Base-by-base conservation (phyloP, 1,140 invertebrate species). In the Aphaenogaster rudis region DNA sequence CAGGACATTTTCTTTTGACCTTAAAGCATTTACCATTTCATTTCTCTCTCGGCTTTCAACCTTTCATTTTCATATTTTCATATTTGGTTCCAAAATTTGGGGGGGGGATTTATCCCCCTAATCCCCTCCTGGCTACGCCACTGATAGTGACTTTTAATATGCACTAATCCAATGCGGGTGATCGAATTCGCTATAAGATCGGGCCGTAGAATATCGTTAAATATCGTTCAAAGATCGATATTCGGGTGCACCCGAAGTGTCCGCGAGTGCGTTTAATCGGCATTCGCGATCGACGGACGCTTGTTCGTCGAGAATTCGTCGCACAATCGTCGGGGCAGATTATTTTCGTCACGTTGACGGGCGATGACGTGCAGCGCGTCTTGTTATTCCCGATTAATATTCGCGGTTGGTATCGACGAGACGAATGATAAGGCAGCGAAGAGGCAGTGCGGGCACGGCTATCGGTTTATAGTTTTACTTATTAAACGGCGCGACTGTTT, bases 301-400 rank as follows among this genome's bases (percentile, higher is more conserved):
- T 50, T 11, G 66, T 69, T 69, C 48, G 2, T 21, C 39, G 64
- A 9, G n/a, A 67, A 66, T 9, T 36, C 63, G 15, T 39, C 63
- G 36, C 36, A 66, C 28, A 15, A 11, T 59, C 61, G 28, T 64
- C 3, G 8, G 17, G 63, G 36, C 17, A n/a, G 64, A 67, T 67
- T 67, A 67, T 45, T 67, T 67, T 45, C 4, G 64, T 67, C 64
- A 48, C 39, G 8, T 11, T 11, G 8, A 39, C 17, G n/a, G 17
- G n/a, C 17, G n/a, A 67, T 21, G 64, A 66, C 9, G 66, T 3
- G n/a, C 6, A 1, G 21, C 66, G 66, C 39, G 9, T 45, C 64
- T 67, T 42, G 64, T 67, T 67, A 67, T 67, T 67, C 9, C 13
- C 21, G 21, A 69, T 69, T 66, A 66, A 39, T 66, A 66, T n/a